Conservation (phyloP, 2,113 vertebrate species). For the Cariama cristata region DNA sequence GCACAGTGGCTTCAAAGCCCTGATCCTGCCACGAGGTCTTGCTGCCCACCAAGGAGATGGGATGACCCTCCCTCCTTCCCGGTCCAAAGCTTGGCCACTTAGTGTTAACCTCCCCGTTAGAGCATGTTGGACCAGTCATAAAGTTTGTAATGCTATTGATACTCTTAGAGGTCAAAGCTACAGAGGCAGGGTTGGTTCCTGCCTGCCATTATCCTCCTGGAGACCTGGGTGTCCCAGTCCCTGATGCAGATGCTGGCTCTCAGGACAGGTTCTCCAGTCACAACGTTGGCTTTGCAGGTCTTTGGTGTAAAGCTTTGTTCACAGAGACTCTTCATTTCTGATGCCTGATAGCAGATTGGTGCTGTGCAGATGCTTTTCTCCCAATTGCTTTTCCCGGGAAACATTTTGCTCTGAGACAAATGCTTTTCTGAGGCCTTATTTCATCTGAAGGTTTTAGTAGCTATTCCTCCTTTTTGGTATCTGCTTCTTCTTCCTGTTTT, state of each 20-base stretch:
- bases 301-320: accelerated
- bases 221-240: not conserved
- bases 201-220: accelerated
- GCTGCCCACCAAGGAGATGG: not conserved
- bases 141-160: not conserved
- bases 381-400: not conserved
- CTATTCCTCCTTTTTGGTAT: not conserved
- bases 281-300: accelerated
- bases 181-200: not conserved
- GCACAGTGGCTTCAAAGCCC: not conserved
- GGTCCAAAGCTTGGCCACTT: not conserved
- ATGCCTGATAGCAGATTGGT: accelerated
- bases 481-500: not conserved
- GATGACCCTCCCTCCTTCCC: not conserved
- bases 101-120: not conserved
- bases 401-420: not conserved
- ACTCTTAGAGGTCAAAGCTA: not conserved
- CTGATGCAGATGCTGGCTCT: not conserved
- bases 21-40: accelerated
- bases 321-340: not conserved
- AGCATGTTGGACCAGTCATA: not conserved
- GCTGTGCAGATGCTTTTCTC: not conserved
- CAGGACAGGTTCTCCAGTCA: not conserved
- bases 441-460: not conserved
- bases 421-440: not conserved